These are phyloP conservation scores for Euthynnus affinis DNA, from an alignment of 2,797 vertebrate genomes.

Conservation along the genomic window DNA sequence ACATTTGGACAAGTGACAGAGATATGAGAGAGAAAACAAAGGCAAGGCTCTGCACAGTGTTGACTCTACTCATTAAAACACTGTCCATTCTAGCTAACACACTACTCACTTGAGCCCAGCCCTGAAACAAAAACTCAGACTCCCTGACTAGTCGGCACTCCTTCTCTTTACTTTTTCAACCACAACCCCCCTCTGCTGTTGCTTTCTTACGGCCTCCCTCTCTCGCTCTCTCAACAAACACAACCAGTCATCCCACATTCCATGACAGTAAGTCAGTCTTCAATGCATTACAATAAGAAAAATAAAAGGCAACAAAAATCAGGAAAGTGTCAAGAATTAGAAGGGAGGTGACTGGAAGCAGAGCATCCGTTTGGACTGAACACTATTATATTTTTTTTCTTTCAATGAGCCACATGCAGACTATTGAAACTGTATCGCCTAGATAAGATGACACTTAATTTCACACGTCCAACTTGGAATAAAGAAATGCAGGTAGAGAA, in stretches of 20 bases:
- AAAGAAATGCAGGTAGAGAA: conserved; percentile 73
- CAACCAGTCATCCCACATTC: conserved; percentile 86
- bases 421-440: conserved; percentile 70
- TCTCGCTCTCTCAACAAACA: conserved; percentile 69
- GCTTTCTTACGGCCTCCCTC: conserved; percentile 62
- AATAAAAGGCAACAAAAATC: conserved; percentile 51
- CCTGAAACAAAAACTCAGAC: conserved; percentile 54
- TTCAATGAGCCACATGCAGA: conserved; percentile 34
- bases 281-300: conserved; percentile 27
- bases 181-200: conserved; percentile 57
- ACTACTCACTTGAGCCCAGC: conserved; percentile 42
- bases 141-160: conserved; percentile 59
- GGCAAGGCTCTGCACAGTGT: conserved; percentile 50
- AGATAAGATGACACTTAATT: conserved; percentile 69
- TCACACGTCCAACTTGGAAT: conserved; percentile 63
- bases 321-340: conserved; percentile 3
- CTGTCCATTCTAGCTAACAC: conserved; percentile 32
- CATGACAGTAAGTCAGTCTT: conserved; percentile 64
- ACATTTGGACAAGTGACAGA: conserved; percentile 53
- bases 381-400: conserved; percentile 12
- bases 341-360: conserved; percentile 4
- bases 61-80: conserved; percentile 62
- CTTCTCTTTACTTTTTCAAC: conserved; percentile 68
- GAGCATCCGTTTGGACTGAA: conserved; percentile 14
- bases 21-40: conserved; percentile 46